Conservation (phyloP, 2,797 vertebrate species). For the Channa striata region DNA sequence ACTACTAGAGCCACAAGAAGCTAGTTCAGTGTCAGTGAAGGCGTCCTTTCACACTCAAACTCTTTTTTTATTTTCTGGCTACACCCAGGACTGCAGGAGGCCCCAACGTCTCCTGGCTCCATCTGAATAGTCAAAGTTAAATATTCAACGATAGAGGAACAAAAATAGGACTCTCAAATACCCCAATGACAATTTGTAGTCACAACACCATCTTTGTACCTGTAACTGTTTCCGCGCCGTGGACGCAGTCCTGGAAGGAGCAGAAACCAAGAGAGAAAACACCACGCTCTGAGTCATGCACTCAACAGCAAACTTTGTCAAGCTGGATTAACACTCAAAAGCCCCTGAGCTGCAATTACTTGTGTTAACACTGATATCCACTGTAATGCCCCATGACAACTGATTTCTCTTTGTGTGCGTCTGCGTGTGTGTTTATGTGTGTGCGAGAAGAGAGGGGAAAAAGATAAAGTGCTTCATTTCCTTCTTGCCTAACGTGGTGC, state of each 20-base stretch:
- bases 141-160: neutral
- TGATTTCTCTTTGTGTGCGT: slow-evolving; percentile 56
- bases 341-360: slow-evolving; percentile 75
- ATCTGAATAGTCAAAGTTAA: neutral
- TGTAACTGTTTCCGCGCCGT: neutral
- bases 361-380: slow-evolving; percentile 78
- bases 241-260: slow-evolving; percentile 27
- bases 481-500: slow-evolving; percentile 39
- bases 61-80: too few relatives aligned
- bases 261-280: slow-evolving; percentile 51
- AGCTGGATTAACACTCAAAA: slow-evolving; percentile 72
- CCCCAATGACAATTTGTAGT: neutral
- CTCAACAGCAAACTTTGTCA: slow-evolving; percentile 69
- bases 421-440: slow-evolving; percentile 25
- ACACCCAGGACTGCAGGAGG: too few relatives aligned
- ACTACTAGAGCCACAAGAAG: too few relatives aligned
- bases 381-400: slow-evolving; percentile 60
- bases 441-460: slow-evolving; percentile 6
- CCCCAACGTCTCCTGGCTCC: neutral
- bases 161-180: neutral
- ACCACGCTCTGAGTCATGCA: slow-evolving; percentile 46
- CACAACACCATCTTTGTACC: neutral
- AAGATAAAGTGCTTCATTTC: slow-evolving; percentile 53
- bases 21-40: too few relatives aligned
- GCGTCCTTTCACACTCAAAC: too few relatives aligned